Percentiles rank a stretch among this genome's conserved stretches.
These are phyloP conservation scores for Pongo abelii DNA, from an alignment of 2,113 vertebrate species.

Conservation along the genomic window DNA sequence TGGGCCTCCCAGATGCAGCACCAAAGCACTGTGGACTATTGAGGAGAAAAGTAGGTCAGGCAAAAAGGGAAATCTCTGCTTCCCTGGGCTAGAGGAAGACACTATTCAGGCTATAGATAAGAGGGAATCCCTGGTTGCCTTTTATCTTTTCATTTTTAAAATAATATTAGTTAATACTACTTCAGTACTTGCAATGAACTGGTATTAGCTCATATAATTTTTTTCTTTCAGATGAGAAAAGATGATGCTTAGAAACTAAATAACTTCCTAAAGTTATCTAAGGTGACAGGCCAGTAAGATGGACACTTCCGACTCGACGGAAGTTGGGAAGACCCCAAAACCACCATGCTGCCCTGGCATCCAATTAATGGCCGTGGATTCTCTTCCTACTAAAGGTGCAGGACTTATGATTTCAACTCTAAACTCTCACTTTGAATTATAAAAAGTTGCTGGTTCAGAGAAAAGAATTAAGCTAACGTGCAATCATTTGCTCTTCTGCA, in stretches of 20 bases:
- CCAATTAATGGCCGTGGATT: not conserved
- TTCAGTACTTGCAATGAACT: not conserved
- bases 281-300: not conserved
- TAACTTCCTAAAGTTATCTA: not conserved
- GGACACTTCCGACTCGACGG: not conserved
- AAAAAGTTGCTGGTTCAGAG: not conserved
- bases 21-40: not conserved
- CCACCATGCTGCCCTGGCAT: not conserved
- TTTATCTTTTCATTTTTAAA: not conserved
- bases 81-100: not conserved
- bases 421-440: not conserved
- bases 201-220: not conserved
- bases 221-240: not conserved
- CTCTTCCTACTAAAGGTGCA: not conserved
- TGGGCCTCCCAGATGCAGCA: not conserved
- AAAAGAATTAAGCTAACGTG: not conserved
- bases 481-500: not conserved
- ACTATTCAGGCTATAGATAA: not conserved
- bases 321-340: too few relatives aligned
- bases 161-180: not conserved
- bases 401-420: not conserved
- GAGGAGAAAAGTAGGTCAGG: not conserved
- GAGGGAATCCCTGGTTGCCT: not conserved
- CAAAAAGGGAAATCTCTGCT: not conserved
- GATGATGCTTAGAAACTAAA: not conserved